Conservation (phyloP, 2,113 vertebrate genomes). For the Zeus faber region DNA sequence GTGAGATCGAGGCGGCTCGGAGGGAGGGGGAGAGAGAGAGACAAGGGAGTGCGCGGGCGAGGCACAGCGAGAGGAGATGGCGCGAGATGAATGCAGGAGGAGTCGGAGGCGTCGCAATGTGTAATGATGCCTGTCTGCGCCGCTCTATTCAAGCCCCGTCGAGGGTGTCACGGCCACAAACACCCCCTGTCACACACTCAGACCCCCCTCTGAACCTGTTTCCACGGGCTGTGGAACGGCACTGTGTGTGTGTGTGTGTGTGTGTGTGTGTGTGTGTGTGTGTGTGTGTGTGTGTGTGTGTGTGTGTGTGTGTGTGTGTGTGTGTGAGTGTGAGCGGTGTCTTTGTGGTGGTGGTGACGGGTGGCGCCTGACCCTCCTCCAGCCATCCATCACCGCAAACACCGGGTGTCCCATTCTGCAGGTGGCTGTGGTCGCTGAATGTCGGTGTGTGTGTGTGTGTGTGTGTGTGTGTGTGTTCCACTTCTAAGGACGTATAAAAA, state of each 20-base stretch:
- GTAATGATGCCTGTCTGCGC: conserved; percentile 48
- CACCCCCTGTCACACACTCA: not conserved
- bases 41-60: not conserved
- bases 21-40: not conserved
- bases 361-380: too few relatives aligned
- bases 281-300: not conserved
- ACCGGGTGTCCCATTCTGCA: too few relatives aligned
- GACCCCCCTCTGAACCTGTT: conserved; percentile 9
- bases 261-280: not conserved
- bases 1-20: conserved; percentile 29
- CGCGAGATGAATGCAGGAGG: conserved; percentile 37
- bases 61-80: conserved; percentile 28
- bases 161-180: conserved; percentile 25
- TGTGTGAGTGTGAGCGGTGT: not conserved
- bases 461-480: not conserved
- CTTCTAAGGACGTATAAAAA: too few relatives aligned
- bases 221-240: not conserved
- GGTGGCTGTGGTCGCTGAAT: too few relatives aligned
- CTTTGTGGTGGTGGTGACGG: too few relatives aligned
- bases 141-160: conserved; percentile 28
- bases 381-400: too few relatives aligned
- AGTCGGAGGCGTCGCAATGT: conserved; percentile 50
- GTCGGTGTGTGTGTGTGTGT: not conserved
- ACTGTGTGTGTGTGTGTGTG: conserved; percentile 1
- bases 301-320: not conserved